Evolutionary conservation across 2,113 vertebrate genomes (phyloP).

Genomic region (Eulacestoma nigropectus): DNA sequence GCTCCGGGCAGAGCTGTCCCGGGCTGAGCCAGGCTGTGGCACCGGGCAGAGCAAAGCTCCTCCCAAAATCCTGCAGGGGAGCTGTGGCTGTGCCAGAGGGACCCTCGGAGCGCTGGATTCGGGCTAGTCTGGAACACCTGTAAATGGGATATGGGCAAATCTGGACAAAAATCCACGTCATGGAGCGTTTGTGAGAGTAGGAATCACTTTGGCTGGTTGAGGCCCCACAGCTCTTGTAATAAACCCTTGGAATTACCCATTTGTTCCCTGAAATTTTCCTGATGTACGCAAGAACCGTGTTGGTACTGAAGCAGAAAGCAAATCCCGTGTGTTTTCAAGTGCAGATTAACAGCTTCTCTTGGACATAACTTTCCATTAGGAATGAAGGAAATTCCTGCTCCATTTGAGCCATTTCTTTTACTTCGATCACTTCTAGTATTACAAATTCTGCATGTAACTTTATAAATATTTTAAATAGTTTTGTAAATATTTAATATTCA

Average conservation of each 20-base stretch:
- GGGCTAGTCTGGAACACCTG: neutral
- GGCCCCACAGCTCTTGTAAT: neutral
- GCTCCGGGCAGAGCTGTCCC: neutral
- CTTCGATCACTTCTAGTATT: conserved; percentile 73
- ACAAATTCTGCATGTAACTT: conserved; percentile 81
- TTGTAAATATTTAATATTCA: conserved; percentile 84
- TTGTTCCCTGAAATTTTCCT: neutral
- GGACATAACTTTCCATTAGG: conserved; percentile 69
- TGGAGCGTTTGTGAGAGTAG: neutral
- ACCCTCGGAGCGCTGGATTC: neutral
- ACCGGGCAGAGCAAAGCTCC: neutral
- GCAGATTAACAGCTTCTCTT: conserved; percentile 65
- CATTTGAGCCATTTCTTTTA: conserved; percentile 80
- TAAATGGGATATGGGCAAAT: neutral
- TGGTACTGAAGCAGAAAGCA: conserved; percentile 35
- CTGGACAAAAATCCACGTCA: neutral
- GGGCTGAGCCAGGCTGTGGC: neutral
- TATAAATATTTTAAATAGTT: conserved; percentile 84
- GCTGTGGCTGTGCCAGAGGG: neutral
- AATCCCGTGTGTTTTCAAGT: conserved; percentile 52
- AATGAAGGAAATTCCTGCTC: conserved; percentile 78
- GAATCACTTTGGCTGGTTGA: neutral
- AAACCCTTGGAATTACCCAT: conserved; percentile 1
- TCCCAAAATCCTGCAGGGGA: neutral
- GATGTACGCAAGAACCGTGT: neutral